Conservation (phyloP, 53 echinoderm and acorn worm species). For the Paelopatides confundens region DNA sequence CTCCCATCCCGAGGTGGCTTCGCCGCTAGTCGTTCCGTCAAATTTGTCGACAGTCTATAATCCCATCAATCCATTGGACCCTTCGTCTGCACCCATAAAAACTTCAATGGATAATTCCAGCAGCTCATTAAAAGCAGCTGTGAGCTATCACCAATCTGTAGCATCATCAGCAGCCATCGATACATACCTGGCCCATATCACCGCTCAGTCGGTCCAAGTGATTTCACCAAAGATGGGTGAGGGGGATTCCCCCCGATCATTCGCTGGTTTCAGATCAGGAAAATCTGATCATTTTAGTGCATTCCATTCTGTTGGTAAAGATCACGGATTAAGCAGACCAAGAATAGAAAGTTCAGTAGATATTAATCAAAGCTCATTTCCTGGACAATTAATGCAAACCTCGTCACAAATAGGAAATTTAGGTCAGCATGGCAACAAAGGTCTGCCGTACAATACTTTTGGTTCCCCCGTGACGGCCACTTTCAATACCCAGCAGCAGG, state of each 20-base stretch:
- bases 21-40: constrained; percentile 17
- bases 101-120: not conserved
- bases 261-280: not conserved
- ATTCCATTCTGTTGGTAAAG: constrained; percentile 48
- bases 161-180: not conserved
- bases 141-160: not conserved
- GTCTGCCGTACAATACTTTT: not conserved
- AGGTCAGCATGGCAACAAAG: not conserved
- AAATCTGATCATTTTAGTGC: constrained; percentile 16
- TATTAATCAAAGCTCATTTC: not conserved
- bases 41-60: constrained; percentile 8
- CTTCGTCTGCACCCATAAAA: not conserved
- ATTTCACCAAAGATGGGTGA: not conserved
- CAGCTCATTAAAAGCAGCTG: not conserved
- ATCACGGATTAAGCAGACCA: constrained; percentile 1
- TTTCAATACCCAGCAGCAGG: not conserved
- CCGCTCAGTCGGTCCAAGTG: not conserved
- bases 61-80: not conserved
- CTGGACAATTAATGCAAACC: not conserved
- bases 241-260: not conserved
- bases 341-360: not conserved
- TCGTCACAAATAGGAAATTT: not conserved
- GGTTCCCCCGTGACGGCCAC: not conserved
- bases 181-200: not conserved
- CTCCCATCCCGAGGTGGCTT: not conserved